These are phyloP conservation scores for Calameuta pallipes DNA, from an alignment of 2,888 invertebrate species.

Conservation along the genomic window DNA sequence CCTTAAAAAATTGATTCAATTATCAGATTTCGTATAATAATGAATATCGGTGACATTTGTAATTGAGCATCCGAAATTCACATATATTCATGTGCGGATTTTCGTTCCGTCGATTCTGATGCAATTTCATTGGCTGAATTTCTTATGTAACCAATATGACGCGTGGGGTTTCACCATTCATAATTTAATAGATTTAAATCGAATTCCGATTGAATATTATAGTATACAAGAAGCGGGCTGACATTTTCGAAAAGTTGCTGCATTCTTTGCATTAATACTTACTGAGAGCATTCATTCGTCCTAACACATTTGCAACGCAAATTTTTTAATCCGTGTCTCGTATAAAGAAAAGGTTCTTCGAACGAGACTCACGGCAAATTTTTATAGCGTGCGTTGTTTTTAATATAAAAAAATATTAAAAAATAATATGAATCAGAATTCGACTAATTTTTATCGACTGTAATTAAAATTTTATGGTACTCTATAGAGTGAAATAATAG, in stretches of 20 bases:
- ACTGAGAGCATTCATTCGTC: neutral
- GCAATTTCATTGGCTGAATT: slow-evolving; percentile 1
- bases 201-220: neutral
- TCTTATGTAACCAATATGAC: neutral
- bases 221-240: neutral
- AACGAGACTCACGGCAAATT: neutral
- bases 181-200: neutral
- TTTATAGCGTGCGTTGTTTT: neutral
- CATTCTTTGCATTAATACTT: neutral
- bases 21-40: slow-evolving; percentile 2
- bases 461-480: neutral
- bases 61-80: neutral
- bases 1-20: slow-evolving; percentile 40
- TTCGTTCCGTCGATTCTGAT: neutral
- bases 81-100: neutral
- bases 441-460: neutral
- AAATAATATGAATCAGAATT: neutral
- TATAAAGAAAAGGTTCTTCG: neutral
- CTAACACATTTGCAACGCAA: neutral
- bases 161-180: neutral
- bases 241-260: neutral
- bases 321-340: neutral
- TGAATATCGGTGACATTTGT: neutral
- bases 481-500: neutral
- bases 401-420: neutral